These are phyloP conservation scores for Micropterix aruncella DNA, from an alignment of 2,888 invertebrate species.

Conservation along the genomic window DNA sequence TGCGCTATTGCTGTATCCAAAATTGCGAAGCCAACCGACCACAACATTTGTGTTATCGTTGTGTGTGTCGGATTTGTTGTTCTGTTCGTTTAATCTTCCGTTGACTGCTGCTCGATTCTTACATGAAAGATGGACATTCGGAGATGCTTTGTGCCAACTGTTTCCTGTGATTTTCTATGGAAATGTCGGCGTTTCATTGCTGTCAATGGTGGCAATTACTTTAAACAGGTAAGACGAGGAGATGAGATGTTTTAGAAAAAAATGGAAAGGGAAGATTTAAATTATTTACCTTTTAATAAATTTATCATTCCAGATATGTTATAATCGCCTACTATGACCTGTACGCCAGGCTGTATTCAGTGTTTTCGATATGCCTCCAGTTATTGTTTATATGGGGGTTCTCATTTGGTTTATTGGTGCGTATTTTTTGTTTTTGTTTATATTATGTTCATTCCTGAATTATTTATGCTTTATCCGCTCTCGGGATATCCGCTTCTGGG, in stretches of 20 bases:
- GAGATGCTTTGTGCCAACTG: slow-evolving; percentile 62
- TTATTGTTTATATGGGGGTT: slow-evolving; percentile 67
- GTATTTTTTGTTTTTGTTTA: slow-evolving; percentile 18
- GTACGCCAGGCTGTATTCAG: slow-evolving; percentile 66
- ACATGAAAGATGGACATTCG: slow-evolving; percentile 68
- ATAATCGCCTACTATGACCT: slow-evolving; percentile 69
- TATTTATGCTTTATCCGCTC: too few relatives aligned
- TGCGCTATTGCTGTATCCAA: slow-evolving; percentile 63
- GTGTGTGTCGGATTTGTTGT: slow-evolving; percentile 73
- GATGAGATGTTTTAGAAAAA: neutral
- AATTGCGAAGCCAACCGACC: slow-evolving; percentile 70
- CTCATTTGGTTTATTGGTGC: slow-evolving; percentile 57
- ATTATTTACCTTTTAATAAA: neutral
- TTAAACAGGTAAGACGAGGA: slow-evolving; percentile 61
- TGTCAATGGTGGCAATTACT: slow-evolving; percentile 84
- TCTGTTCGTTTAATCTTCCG: slow-evolving; percentile 73
- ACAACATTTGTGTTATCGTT: slow-evolving; percentile 80
- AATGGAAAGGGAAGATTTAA: neutral
- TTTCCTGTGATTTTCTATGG: slow-evolving; percentile 85
- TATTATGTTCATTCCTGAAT: too few relatives aligned
- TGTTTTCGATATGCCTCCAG: slow-evolving; percentile 60
- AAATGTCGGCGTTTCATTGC: slow-evolving; percentile 73
- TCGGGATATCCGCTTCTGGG: too few relatives aligned
- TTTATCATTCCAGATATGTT: slow-evolving; percentile 52
- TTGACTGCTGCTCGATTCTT: slow-evolving; percentile 73